phyloP scores from a whole-genome alignment of 2,888 invertebrate species.

The Hypsopygia costalis region DNA sequence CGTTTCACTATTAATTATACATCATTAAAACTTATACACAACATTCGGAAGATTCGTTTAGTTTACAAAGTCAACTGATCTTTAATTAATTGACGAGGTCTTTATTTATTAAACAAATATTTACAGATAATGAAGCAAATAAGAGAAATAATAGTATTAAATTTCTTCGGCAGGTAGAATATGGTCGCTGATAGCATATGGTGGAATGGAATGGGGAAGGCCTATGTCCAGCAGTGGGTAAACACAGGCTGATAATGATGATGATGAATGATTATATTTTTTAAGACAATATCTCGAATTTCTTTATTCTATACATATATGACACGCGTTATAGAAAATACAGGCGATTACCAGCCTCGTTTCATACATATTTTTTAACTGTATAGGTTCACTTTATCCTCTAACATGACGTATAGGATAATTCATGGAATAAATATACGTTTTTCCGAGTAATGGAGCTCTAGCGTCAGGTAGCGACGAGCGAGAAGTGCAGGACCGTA shows the following conservation, averaged over 20 bases:
- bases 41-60: neutral
- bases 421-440: constrained; percentile 28
- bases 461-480: constrained; percentile 24
- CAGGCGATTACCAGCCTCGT: neutral
- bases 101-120: no score
- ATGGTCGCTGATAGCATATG: no score
- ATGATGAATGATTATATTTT: no score
- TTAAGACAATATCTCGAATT: no score
- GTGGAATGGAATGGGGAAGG: no score
- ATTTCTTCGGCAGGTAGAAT: no score
- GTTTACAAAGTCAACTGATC: neutral
- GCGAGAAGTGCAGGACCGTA: constrained; percentile 20
- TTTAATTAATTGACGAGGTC: neutral
- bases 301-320: no score
- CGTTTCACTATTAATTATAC: neutral
- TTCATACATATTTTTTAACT: neutral
- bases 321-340: no score
- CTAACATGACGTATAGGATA: constrained; percentile 15
- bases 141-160: no score
- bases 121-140: no score
- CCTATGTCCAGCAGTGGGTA: no score
- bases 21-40: neutral
- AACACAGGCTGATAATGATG: no score
- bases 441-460: constrained; percentile 25
- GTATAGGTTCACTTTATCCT: constrained; percentile 9